A percentile compares a stretch with the other conserved stretches of the same genome.
phyloP scores from a whole-genome alignment of 2,113 vertebrate species.

The Vulpes lagopus region DNA sequence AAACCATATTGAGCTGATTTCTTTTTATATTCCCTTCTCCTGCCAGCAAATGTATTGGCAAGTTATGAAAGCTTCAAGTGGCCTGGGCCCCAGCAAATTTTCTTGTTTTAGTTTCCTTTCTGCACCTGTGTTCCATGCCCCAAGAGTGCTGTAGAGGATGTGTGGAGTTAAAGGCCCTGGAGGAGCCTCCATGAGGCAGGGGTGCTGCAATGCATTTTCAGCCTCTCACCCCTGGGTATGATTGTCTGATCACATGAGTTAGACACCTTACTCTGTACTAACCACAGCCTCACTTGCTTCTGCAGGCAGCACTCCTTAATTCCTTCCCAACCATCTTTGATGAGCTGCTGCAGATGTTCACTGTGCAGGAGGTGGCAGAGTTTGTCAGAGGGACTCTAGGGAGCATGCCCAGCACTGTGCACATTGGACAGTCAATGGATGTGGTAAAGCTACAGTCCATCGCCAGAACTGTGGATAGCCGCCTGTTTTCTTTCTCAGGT shows the following conservation, averaged over 20 bases:
- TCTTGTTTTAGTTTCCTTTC: slow-evolving; percentile 27
- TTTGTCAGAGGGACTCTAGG: slow-evolving; percentile 96
- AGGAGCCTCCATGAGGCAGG: fast-evolving
- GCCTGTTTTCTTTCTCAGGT: slow-evolving; percentile 98
- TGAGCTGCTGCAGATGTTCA: slow-evolving; percentile 98
- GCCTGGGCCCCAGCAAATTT: neutral
- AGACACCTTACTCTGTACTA: neutral
- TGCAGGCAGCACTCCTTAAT: slow-evolving; percentile 95
- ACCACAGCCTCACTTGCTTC: neutral
- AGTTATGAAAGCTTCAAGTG: slow-evolving; percentile 26
- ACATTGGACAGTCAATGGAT: slow-evolving; percentile 98
- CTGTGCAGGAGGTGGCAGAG: slow-evolving; percentile 97
- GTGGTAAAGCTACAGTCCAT: slow-evolving; percentile 98
- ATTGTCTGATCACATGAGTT: neutral
- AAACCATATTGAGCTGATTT: slow-evolving; percentile 36
- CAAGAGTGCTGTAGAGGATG: neutral
- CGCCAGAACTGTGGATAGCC: slow-evolving; percentile 96
- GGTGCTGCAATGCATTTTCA: neutral
- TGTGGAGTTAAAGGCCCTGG: neutral
- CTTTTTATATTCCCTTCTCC: slow-evolving; percentile 51
- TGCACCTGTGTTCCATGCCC: neutral
- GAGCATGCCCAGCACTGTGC: slow-evolving; percentile 97
- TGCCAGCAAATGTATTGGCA: slow-evolving; percentile 3
- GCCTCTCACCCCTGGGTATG: neutral
- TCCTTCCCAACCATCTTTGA: slow-evolving; percentile 98